A percentile compares a stretch with the other conserved stretches of the same genome.
Evolutionary conservation across 1,140 invertebrate species (phyloP).

Genomic region (Chlorops oryzae): DNA sequence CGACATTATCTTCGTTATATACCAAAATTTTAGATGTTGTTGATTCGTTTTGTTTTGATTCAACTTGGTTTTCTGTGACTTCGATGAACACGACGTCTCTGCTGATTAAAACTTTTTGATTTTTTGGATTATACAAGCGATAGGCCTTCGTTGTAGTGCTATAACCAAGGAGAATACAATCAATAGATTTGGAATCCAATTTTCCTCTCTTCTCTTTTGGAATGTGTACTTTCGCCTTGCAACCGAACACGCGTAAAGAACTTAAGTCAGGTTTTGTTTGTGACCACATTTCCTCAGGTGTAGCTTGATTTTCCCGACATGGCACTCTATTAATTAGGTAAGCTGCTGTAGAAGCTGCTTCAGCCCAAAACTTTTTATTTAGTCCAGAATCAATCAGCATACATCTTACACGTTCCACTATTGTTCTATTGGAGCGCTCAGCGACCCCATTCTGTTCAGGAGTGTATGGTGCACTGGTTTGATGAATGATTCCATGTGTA

Average conservation of each 20-base stretch:
- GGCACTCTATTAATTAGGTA: slow-evolving; percentile 46
- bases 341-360: slow-evolving; percentile 43
- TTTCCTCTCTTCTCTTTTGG: slow-evolving; percentile 24
- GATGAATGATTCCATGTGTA: background rate
- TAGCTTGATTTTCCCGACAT: slow-evolving; percentile 14
- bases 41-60: too few relatives aligned
- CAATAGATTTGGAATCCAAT: slow-evolving; percentile 20
- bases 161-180: slow-evolving; percentile 47
- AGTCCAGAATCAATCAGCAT: slow-evolving; percentile 43
- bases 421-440: slow-evolving; percentile 30
- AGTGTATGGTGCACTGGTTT: background rate
- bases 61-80: too few relatives aligned
- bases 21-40: too few relatives aligned
- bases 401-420: slow-evolving; percentile 24
- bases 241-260: slow-evolving; percentile 14
- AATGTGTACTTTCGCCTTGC: slow-evolving; percentile 14
- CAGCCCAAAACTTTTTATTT: slow-evolving; percentile 47
- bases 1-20: too few relatives aligned
- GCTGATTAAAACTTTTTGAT: slow-evolving; percentile 20
- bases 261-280: background rate
- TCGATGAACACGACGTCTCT: slow-evolving; percentile 38
- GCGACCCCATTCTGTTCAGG: slow-evolving; percentile 20
- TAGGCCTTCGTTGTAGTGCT: slow-evolving; percentile 41
- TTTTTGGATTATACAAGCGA: slow-evolving; percentile 37
- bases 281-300: slow-evolving; percentile 13